These are phyloP conservation scores for Biston betularia DNA, from an alignment of 2,888 invertebrate genomes.

Conservation along the genomic window DNA sequence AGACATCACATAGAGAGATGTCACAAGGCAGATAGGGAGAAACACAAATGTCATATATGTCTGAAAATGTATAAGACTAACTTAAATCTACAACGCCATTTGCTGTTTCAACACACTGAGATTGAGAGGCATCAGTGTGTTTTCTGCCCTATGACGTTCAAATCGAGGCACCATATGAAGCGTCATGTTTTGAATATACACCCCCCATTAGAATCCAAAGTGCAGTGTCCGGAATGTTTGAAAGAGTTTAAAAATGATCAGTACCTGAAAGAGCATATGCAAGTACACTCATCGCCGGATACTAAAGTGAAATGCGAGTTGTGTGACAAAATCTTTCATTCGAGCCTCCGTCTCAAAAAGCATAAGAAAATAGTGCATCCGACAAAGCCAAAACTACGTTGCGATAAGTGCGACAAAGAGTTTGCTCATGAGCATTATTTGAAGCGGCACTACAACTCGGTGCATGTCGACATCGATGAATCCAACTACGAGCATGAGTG, in stretches of 20 bases:
- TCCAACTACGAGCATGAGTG: conserved; percentile 74
- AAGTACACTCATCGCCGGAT: conserved; percentile 73
- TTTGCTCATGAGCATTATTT: conserved; percentile 79
- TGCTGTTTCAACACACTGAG: conserved; percentile 74
- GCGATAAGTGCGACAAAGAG: conserved; percentile 78
- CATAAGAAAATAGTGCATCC: conserved; percentile 81
- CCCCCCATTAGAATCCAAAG: conserved; percentile 79
- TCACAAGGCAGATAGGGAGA: conserved; percentile 69
- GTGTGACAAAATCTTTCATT: conserved; percentile 78
- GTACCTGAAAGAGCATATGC: conserved; percentile 80
- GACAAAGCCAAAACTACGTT: conserved; percentile 71
- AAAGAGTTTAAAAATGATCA: conserved; percentile 83
- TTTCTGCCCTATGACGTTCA: conserved; percentile 79
- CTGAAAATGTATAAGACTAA: conserved; percentile 74
- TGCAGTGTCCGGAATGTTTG: conserved; percentile 74
- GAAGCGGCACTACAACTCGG: conserved; percentile 71
- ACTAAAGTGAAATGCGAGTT: conserved; percentile 78
- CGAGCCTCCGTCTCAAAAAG: conserved; percentile 74
- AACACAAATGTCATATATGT: conserved; percentile 73
- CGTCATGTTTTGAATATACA: conserved; percentile 79
- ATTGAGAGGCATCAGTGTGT: conserved; percentile 75
- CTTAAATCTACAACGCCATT: conserved; percentile 71
- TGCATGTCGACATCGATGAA: conserved; percentile 74
- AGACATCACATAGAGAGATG: conserved; percentile 72
- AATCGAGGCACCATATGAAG: conserved; percentile 79